These are phyloP conservation scores for Halictus ligatus DNA, from an alignment of 2,888 invertebrate species.

Conservation along the genomic window DNA sequence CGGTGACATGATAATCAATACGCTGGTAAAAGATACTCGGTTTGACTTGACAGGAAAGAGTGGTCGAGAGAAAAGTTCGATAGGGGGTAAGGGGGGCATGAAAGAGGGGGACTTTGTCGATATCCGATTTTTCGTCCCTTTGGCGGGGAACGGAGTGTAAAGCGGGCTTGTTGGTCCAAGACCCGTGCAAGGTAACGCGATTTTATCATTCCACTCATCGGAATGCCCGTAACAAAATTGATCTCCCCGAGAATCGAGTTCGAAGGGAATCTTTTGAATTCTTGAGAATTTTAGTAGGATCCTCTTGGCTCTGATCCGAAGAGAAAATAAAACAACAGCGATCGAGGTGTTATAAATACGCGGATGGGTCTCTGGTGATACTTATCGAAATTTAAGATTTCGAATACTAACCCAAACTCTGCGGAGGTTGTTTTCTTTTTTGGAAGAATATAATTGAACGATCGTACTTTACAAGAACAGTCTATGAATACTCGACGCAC, in stretches of 20 bases:
- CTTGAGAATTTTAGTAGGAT: background rate
- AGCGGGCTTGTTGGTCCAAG: background rate
- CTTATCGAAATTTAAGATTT: no score
- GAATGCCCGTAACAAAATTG: background rate
- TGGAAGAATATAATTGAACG: no score
- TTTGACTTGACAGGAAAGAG: slow-evolving; percentile 9
- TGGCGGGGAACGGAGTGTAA: slow-evolving; percentile 3
- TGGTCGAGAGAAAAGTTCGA: slow-evolving; percentile 8
- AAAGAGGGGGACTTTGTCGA: slow-evolving; percentile 5
- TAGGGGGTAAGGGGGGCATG: background rate
- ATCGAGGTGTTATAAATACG: no score
- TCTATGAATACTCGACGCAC: no score
- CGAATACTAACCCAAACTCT: background rate
- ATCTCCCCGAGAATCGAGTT: background rate
- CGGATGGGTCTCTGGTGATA: background rate
- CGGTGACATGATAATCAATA: slow-evolving; percentile 1
- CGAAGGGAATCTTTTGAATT: background rate
- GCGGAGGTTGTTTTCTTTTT: background rate
- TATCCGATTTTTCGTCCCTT: slow-evolving; percentile 13
- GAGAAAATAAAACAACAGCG: background rate
- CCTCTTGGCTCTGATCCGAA: background rate
- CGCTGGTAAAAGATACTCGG: slow-evolving; percentile 4
- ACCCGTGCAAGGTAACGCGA: background rate
- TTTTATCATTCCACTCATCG: background rate
- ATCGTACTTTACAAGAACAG: no score